Evolutionary conservation across 2,113 vertebrate genomes (phyloP).

Genomic region (Felis chaus): DNA sequence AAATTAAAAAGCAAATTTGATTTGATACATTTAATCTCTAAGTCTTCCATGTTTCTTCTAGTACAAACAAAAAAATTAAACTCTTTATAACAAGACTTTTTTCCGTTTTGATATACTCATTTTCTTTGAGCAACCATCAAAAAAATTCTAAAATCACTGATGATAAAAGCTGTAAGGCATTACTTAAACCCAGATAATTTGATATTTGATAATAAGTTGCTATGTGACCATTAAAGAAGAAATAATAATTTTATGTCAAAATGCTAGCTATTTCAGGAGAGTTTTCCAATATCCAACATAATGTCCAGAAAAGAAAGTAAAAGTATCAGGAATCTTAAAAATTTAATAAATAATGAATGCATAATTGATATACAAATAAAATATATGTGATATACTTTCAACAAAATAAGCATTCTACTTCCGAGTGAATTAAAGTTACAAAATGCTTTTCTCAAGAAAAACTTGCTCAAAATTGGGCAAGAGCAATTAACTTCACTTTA

Average conservation of each 20-base stretch:
- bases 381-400: background rate
- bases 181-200: background rate
- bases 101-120: background rate
- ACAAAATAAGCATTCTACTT: background rate
- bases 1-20: constrained; percentile 29
- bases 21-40: background rate
- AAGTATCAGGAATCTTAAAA: background rate
- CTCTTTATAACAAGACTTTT: background rate
- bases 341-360: background rate
- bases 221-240: background rate
- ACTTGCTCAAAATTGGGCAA: background rate
- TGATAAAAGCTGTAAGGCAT: background rate
- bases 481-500: background rate
- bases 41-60: background rate
- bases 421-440: background rate
- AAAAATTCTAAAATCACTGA: background rate
- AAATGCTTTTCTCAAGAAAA: background rate
- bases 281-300: background rate
- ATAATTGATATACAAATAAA: background rate
- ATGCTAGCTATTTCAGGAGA: background rate
- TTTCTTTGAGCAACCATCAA: background rate
- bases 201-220: background rate
- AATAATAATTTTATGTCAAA: background rate
- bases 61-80: constrained; percentile 10
- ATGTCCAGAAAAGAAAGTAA: background rate